Evolutionary conservation across 2,888 invertebrate species (phyloP).

Genomic region (Griposia aprilina): DNA sequence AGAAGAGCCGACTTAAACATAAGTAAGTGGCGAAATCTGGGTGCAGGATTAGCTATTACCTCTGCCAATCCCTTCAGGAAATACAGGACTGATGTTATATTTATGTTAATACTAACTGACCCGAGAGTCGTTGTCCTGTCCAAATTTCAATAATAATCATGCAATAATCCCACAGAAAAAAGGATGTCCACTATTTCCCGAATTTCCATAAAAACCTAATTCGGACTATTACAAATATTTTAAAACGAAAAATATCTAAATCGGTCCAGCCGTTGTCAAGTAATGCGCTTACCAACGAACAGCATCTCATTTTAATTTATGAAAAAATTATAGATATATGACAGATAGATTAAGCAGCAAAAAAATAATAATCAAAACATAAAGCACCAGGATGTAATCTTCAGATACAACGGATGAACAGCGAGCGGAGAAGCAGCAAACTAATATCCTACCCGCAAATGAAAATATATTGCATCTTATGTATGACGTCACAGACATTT

Average conservation of each 20-base stretch:
- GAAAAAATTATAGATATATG: too few relatives aligned
- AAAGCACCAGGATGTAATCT: conserved; percentile 10
- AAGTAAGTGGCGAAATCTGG: not conserved
- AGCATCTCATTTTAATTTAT: not conserved
- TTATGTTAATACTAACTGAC: not conserved
- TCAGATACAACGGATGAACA: conserved; percentile 28
- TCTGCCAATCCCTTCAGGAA: not conserved
- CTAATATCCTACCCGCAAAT: conserved; percentile 56
- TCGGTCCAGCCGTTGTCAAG: not conserved
- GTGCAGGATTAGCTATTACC: not conserved
- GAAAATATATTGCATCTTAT: conserved; percentile 19
- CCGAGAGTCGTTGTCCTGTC: too few relatives aligned
- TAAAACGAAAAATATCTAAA: not conserved
- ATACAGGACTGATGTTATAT: not conserved
- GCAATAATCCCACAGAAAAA: not conserved
- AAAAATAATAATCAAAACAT: conserved; percentile 5
- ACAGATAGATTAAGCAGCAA: not conserved
- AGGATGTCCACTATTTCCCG: not conserved
- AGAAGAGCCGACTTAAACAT: not conserved
- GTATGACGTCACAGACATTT: conserved; percentile 6
- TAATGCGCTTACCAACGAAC: not conserved
- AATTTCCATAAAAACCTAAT: not conserved
- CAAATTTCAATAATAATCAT: not conserved
- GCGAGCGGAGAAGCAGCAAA: conserved; percentile 13
- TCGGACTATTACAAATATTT: too few relatives aligned